Conservation (phyloP, 2,113 vertebrate genomes). For the Tauraco erythrolophus region DNA sequence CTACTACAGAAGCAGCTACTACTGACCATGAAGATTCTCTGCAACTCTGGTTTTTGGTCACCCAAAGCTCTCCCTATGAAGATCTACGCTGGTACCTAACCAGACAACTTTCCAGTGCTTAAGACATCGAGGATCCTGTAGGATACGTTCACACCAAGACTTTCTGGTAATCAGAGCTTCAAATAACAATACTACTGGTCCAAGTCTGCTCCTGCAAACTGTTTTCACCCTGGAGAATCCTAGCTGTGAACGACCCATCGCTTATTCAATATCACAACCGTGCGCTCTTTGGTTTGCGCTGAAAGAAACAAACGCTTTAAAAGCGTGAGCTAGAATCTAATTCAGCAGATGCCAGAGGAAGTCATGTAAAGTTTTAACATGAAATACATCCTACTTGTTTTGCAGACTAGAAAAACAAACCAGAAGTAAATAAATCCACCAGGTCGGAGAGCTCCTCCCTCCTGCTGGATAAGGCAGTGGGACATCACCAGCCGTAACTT, state of each 20-base stretch:
- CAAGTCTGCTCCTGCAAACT: not conserved
- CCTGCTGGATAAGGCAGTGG: not conserved
- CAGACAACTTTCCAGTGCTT: not conserved
- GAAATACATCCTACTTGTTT: not conserved
- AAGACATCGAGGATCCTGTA: not conserved
- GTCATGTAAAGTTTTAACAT: not conserved
- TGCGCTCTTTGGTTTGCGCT: not conserved
- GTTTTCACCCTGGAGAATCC: not conserved
- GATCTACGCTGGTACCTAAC: not conserved
- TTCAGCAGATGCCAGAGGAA: not conserved
- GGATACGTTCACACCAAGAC: not conserved
- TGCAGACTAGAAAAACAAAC: not conserved
- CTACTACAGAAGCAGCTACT: not conserved
- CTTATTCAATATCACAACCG: not conserved
- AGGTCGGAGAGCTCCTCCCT: not conserved
- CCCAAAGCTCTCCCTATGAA: not conserved
- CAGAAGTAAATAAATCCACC: not conserved
- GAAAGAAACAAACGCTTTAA: not conserved
- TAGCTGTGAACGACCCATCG: not conserved
- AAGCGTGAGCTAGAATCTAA: not conserved
- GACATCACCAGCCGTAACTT: not conserved
- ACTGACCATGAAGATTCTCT: not conserved
- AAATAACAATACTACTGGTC: not conserved
- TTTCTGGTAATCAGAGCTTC: not conserved
- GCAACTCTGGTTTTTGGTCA: not conserved